These are phyloP conservation scores for Parotia lawesii DNA, from an alignment of 2,113 vertebrate species.

Conservation along the genomic window DNA sequence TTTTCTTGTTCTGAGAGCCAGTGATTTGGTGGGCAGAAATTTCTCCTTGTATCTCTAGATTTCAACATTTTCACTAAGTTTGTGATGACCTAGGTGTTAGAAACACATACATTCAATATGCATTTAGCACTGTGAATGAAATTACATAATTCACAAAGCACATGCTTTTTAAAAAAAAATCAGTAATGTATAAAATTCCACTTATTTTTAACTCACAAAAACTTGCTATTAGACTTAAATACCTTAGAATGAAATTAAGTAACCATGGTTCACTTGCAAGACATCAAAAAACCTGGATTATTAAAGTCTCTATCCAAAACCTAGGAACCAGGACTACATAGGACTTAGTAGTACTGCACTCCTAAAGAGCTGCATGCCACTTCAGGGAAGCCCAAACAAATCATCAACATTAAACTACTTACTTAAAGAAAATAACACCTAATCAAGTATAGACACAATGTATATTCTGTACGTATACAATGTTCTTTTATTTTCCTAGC, in stretches of 20 bases:
- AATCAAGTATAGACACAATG: neutral
- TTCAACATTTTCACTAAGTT: slow-evolving; percentile 99
- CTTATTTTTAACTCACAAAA: neutral
- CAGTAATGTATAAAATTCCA: neutral
- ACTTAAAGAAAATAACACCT: neutral
- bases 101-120: neutral
- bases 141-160: neutral
- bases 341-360: neutral
- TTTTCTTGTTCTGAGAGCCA: slow-evolving; percentile 97
- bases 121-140: neutral
- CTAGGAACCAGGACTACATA: neutral
- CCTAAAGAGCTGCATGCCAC: neutral
- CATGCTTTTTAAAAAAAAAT: neutral
- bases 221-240: neutral
- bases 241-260: neutral
- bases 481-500: neutral
- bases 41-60: slow-evolving; percentile 90
- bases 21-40: slow-evolving; percentile 92
- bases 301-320: neutral
- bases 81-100: slow-evolving; percentile 87
- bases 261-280: neutral
- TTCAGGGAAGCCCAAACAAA: neutral
- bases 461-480: neutral
- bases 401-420: neutral
- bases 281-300: neutral